Evolutionary conservation across 2,797 vertebrate species (phyloP).

Genomic region (Thripadectes ignobilis): DNA sequence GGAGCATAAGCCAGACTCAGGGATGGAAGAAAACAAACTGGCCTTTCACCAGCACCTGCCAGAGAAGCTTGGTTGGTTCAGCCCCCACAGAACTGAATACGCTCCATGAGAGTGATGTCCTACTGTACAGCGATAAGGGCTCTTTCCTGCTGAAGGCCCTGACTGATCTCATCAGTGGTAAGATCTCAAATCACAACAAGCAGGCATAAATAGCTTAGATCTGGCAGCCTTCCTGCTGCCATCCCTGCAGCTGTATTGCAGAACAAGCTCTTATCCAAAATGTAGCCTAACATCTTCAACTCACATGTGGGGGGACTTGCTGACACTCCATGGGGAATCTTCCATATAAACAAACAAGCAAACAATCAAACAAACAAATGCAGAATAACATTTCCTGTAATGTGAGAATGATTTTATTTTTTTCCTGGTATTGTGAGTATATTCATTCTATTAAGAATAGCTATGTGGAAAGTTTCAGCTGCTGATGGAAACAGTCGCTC

Average conservation of each 20-base stretch:
- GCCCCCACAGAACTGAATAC: neutral
- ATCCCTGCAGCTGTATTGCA: neutral
- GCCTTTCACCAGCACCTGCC: neutral
- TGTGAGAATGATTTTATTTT: neutral
- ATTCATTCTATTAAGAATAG: neutral
- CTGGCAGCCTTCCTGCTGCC: neutral
- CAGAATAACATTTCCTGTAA: neutral
- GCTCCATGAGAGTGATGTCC: neutral
- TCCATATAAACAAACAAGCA: neutral
- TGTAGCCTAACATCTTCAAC: neutral
- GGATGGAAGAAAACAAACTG: neutral
- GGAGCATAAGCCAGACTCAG: neutral
- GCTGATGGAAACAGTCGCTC: neutral
- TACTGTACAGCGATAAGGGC: neutral
- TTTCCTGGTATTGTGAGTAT: neutral
- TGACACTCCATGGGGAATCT: neutral
- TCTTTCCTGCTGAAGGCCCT: neutral
- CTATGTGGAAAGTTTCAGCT: neutral
- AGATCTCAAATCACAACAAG: neutral
- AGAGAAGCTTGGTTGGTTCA: neutral
- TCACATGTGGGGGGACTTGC: neutral
- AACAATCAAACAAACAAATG: neutral
- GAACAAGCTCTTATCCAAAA: neutral
- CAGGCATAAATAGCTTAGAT: accelerated
- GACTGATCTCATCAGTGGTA: neutral